A percentile compares a stretch with the other conserved stretches of the same genome.
Evolutionary conservation across 2,888 invertebrate species (phyloP).

Genomic region (Drosophila ezoana): DNA sequence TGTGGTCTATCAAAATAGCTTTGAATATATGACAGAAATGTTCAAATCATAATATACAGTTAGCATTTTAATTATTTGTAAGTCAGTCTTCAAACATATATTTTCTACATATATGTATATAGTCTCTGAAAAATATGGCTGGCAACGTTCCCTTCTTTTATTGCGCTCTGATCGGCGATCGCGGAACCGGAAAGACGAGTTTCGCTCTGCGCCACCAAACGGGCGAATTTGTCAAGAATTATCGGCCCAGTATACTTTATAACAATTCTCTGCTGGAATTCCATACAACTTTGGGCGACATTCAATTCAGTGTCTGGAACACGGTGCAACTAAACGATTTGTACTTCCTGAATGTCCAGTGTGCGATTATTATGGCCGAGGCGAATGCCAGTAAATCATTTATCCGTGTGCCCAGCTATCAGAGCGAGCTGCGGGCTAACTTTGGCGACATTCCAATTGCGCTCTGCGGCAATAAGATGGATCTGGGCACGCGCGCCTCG

Average conservation of each 20-base stretch:
- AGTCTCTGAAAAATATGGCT: neutral
- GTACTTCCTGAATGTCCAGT: neutral
- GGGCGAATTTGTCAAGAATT: conserved; percentile 11
- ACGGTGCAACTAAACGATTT: neutral
- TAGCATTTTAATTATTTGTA: neutral
- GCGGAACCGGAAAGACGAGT: conserved; percentile 1
- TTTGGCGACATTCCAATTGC: conserved; percentile 10
- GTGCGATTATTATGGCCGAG: conserved; percentile 15
- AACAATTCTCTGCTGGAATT: neutral
- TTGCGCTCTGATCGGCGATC: conserved; percentile 4
- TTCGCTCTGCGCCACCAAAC: conserved; percentile 3
- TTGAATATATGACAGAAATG: neutral
- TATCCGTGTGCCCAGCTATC: neutral
- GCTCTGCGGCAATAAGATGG: conserved; percentile 6
- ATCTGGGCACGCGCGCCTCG: neutral
- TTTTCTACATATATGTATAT: neutral
- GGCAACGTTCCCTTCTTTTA: neutral
- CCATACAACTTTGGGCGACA: neutral
- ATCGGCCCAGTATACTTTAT: neutral
- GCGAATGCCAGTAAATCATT: neutral
- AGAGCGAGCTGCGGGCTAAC: neutral
- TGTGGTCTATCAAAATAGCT: too few species aligned
- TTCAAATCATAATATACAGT: neutral
- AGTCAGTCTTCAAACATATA: neutral
- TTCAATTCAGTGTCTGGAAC: neutral